Base-by-base conservation (phyloP, 2,888 invertebrate genomes). In the Parnassius mnemosyne region DNA sequence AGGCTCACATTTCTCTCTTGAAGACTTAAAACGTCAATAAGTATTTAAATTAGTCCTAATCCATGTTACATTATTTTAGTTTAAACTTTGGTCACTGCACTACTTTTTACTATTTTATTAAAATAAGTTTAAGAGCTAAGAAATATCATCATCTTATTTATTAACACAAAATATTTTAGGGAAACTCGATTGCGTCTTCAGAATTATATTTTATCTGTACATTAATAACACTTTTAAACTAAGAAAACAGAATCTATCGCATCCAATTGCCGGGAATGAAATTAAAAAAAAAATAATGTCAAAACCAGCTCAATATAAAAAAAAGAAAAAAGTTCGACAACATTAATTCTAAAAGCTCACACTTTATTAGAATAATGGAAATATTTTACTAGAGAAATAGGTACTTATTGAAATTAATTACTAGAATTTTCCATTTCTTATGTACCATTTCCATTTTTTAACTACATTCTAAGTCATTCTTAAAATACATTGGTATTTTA, bases 321-420 rank as follows among this genome's bases (percentile, higher is more conserved):
- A 34, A 34, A 34, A 3, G 3, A 34, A 42, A 9, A 61, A 58
- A 63, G 58, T 83, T 84, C 83, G 77, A 81, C 75, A 69, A 78
- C 72, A 74, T 85, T 85, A 74, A 85, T 73, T 77, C 87, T 88
- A 88, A 73, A 89, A 90, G 89, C 89, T 89, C 87, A 85, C 84
- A 79, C 80, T 74, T 80, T 81, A 77, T 70, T 73, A 77, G 73
- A 80, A 84, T 77, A 82, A 75, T 71, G 77, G 71, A 78, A 72
- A 71, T 64, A 68, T 74, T 65, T 73, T 80, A 82, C 81, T 83
- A 83, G 79, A 83, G 69, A 79, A 73, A 71, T 69, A 34, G 34
- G 34, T 69, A 70, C 72, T 69, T 72, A 77, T 62, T 59, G 68
- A 69, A 66, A 71, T 72, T 71, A 71, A 66, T 65, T 65, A 71